Base-by-base conservation (phyloP, 2,113 vertebrate genomes). In the Peucedramus taeniatus region DNA sequence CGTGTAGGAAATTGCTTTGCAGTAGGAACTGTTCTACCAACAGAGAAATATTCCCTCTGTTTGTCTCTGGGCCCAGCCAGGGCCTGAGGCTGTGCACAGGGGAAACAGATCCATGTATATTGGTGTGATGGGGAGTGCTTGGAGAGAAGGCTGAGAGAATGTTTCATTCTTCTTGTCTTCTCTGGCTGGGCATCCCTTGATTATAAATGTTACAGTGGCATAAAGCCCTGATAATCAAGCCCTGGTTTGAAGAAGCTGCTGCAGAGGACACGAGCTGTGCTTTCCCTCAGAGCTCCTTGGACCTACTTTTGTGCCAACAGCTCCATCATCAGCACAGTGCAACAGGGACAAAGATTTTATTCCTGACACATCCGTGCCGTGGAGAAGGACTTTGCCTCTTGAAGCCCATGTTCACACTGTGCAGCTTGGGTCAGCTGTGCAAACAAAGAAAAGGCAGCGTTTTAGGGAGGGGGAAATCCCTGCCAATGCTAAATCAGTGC, bases 401-500 rank as follows among this genome's bases (percentile, higher is more conserved):
- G 42, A 65, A 87, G 60, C 23, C 30, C 23, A 1, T 0, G 1
- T 33, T 83, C 37, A 13, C 7, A 0, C 39, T 5, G 1, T 6
- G 16, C 28, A 27, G 69, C 81, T 60, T 0, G 6, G 54, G 21
- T 45, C 68, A 81, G 59, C 64, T 89, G 44, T 40, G 86, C 63
- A 74, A 93, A 87, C 51, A 49, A 22, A 44, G n/a, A 13, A n/a
- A 50, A 90, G 27, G 24, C 56, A 61, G 49, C 0, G 0, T 47
- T 57, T 79, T 13, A 66, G 76, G 37, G 53, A 88, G 60, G 64
- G 50, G 50, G 8, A 68, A 69, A 87, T 56, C 37, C 76, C 45
- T 49, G 44, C 20, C 24, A 18, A 5, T 13, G 24, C 27, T 11
- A 13, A 71, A 85, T 49, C 40, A 6, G 3, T 5, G 57, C 27